phyloP scores from a whole-genome alignment of 1,140 invertebrate species.

The Saccostrea echinata region DNA sequence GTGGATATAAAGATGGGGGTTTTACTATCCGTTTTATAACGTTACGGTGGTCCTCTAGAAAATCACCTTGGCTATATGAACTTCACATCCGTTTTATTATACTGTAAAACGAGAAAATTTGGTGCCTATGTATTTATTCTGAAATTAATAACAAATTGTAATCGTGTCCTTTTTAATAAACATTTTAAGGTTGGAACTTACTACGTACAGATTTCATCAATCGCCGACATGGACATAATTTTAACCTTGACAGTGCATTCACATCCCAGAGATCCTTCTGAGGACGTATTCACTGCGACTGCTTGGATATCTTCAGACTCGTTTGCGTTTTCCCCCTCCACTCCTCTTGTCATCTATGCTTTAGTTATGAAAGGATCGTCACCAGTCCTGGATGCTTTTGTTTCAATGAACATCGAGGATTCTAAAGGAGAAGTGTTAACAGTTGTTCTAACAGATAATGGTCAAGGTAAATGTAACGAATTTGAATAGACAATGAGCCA shows the following conservation, averaged over 20 bases:
- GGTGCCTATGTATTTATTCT: too few relatives aligned
- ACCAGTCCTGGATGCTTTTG: slow-evolving; percentile 25
- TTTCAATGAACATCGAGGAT: background rate
- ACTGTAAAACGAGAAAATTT: too few relatives aligned
- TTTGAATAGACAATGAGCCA: background rate
- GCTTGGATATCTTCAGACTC: background rate
- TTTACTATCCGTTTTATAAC: too few relatives aligned
- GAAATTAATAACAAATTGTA: too few relatives aligned
- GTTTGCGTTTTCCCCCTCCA: background rate
- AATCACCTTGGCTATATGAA: too few relatives aligned
- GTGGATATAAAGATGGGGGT: too few relatives aligned
- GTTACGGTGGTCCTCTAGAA: too few relatives aligned
- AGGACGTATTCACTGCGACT: slow-evolving; percentile 7
- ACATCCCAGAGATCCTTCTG: background rate
- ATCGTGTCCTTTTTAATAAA: too few relatives aligned
- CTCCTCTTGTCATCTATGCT: background rate
- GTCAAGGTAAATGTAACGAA: background rate
- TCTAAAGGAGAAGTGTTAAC: background rate
- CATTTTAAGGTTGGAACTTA: background rate
- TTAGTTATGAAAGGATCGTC: slow-evolving; percentile 6
- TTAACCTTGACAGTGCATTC: background rate
- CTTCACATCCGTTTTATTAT: too few relatives aligned
- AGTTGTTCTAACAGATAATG: background rate
- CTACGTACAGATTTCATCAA: background rate
- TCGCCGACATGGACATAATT: background rate